Evolutionary conservation across 1,140 invertebrate genomes (phyloP).

Genomic region (Copidosoma floridanum): DNA sequence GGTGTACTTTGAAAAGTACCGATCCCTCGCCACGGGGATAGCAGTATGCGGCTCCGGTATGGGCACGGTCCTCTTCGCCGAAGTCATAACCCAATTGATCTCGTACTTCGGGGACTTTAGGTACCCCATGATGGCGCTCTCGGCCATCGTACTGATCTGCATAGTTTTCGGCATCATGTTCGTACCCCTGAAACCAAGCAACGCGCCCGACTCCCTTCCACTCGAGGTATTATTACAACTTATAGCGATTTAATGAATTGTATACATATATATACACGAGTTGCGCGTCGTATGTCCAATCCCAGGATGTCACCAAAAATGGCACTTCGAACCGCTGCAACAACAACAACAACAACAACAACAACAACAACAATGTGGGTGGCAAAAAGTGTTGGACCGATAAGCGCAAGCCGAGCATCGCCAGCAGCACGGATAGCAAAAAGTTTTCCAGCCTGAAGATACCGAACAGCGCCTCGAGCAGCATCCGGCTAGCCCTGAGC

Average conservation of each 20-base stretch:
- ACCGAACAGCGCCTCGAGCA: background rate
- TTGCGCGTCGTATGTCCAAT: background rate
- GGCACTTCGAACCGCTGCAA: background rate
- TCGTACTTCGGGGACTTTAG: slow-evolving; percentile 67
- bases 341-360: background rate
- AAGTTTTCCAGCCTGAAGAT: background rate
- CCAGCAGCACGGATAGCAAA: background rate
- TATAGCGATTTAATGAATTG: too few species aligned
- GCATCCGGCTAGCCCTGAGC: slow-evolving; percentile 61
- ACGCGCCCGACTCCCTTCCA: slow-evolving; percentile 27
- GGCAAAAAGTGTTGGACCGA: background rate
- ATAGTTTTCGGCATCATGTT: slow-evolving; percentile 83
- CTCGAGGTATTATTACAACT: too few species aligned
- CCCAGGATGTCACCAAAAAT: background rate
- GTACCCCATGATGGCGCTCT: slow-evolving; percentile 76
- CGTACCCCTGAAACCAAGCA: slow-evolving; percentile 61
- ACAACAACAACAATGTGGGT: background rate
- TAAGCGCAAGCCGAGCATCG: background rate
- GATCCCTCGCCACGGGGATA: slow-evolving; percentile 89
- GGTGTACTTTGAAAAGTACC: slow-evolving; percentile 88
- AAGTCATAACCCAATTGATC: slow-evolving; percentile 70
- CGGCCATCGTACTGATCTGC: slow-evolving; percentile 79
- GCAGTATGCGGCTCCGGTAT: slow-evolving; percentile 92
- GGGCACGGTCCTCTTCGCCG: slow-evolving; percentile 82
- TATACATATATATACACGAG: too few species aligned